Base-by-base conservation (phyloP, 2,113 vertebrate species). In the Rutilus rutilus region DNA sequence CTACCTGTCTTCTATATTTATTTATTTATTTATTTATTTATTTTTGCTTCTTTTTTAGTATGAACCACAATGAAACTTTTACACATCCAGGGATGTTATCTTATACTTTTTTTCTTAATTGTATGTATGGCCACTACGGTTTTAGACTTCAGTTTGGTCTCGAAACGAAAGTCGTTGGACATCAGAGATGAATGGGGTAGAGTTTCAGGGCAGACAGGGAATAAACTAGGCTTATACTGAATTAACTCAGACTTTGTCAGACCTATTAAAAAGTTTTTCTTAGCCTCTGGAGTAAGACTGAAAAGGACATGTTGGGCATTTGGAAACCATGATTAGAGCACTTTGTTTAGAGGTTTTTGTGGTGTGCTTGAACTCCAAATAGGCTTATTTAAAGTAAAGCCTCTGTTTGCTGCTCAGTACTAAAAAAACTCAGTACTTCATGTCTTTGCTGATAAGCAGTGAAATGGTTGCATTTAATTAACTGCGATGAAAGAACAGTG, bases 241-340 rank as follows among this genome's bases (percentile, higher is more conserved):
- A n/a, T 52, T 52, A 82, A 60, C 42, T 76, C 62, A 10, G 42
- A 39, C 62, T 23, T 67, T 57, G 76, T 64, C 21, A 33, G 59
- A 65, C 88, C 82, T 57, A 82, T 90, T 67, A 82, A 89, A 82
- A 33, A n/a, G 27, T 54, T 82, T 45, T 59, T 84, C 25, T 81
- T 30, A 80, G 79, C 36, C 80, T 64, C 11, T 86, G 65, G 54
- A 78, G 74, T 76, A 2, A 45, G 47, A 60, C 45, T 42, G 62
- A 64, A 45, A 52, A 15, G 42, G 67, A 42, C 47, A 65, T 83
- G 54, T 65, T 62, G 23, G 83, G 67, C 39, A 73, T 71, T 45
- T 79, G n/a, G 8, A 23, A 45, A 76, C 25, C 30, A 6, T 57
- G 54, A 52, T 65, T 82, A 67, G 79, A 65, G 10, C n/a, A 52